Conservation (phyloP, 2,113 vertebrate species). For the Dipodomys spectabilis region DNA sequence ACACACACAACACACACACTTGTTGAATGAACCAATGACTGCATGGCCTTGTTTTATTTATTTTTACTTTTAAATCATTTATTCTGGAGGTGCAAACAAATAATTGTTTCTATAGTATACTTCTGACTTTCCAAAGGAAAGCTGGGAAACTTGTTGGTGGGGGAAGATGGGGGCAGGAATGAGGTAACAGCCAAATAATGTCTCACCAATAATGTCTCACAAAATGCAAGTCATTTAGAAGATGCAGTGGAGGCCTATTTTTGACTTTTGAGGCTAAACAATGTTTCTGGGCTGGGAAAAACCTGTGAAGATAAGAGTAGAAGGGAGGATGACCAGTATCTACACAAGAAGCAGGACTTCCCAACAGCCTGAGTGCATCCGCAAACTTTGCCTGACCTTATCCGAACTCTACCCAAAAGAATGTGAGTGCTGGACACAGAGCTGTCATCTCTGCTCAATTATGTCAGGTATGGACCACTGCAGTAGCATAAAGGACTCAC, state of each 20-base stretch:
- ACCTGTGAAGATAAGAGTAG: background rate
- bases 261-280: background rate
- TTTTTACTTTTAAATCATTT: background rate
- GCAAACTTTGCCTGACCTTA: constrained; percentile 93
- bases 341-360: constrained; percentile 80
- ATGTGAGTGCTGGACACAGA: constrained; percentile 93
- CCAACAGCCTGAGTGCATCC: constrained; percentile 92
- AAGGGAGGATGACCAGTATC: constrained; percentile 59
- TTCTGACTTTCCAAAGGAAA: constrained; percentile 8
- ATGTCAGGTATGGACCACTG: constrained; percentile 90
- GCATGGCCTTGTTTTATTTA: background rate
- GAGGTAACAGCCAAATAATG: background rate
- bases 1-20: background rate
- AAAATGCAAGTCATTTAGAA: background rate
- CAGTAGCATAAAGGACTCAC: constrained; percentile 94
- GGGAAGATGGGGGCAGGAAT: too few relatives aligned
- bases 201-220: background rate
- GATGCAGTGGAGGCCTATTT: background rate
- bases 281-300: background rate
- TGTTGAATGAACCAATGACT: background rate
- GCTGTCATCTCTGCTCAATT: constrained; percentile 96
- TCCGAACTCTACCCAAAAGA: constrained; percentile 76
- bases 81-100: background rate
- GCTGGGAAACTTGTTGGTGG: background rate
- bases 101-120: background rate